Conservation (phyloP, 2,888 invertebrate genomes). For the Barypeithes pellucidus region DNA sequence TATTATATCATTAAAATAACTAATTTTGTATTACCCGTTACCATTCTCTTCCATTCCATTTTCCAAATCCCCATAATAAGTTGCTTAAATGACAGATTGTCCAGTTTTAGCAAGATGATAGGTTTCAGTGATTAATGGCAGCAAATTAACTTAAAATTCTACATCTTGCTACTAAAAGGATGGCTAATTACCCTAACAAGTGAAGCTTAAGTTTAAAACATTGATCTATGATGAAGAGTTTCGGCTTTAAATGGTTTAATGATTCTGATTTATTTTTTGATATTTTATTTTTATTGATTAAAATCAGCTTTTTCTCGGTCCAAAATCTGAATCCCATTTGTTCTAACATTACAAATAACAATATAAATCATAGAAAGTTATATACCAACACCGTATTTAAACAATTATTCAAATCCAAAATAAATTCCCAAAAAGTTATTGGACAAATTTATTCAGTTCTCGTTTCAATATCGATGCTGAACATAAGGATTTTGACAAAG, state of each 20-base stretch:
- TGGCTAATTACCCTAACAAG: constrained; percentile 23
- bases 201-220: constrained; percentile 19
- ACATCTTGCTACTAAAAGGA: constrained; percentile 10
- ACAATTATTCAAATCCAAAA: background rate
- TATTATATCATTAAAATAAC: background rate
- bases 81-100: constrained; percentile 26
- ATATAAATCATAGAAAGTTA: no score
- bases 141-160: constrained; percentile 23
- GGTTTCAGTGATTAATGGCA: constrained; percentile 24
- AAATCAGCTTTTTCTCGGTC: no score
- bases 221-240: background rate
- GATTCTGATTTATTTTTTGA: no score
- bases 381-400: no score
- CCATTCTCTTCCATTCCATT: background rate
- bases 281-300: no score
- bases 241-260: no score
- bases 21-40: background rate
- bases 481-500: no score
- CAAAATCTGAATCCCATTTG: no score
- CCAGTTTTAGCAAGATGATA: constrained; percentile 27
- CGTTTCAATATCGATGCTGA: no score
- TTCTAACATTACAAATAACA: no score
- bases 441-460: no score
- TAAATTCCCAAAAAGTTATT: no score
- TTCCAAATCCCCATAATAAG: constrained; percentile 15